A percentile compares a stretch with the other conserved stretches of the same genome.
Evolutionary conservation across 1,140 invertebrate species (phyloP).

Genomic region (Eubasilissa regina): DNA sequence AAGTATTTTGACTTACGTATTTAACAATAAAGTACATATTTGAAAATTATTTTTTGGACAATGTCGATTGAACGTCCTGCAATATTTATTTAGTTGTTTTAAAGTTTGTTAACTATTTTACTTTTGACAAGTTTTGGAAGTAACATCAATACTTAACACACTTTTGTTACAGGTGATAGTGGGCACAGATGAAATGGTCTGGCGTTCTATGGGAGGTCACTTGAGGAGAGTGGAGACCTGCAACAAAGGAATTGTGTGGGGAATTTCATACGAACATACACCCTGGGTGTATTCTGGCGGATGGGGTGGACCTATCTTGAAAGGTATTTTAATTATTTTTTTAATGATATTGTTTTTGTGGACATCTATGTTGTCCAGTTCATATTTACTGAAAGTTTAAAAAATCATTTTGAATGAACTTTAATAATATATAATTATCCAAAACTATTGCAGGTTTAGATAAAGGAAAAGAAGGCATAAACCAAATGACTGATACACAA

Average conservation of each 20-base stretch:
- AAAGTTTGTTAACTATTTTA: too few relatives aligned
- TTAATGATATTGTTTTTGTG: constrained; percentile 25
- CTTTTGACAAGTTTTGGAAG: too few relatives aligned
- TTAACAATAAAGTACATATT: too few relatives aligned
- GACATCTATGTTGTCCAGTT: too few relatives aligned
- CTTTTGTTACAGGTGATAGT: constrained; percentile 74
- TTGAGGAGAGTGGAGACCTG: constrained; percentile 84
- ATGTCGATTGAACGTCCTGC: too few relatives aligned
- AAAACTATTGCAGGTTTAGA: constrained; percentile 61
- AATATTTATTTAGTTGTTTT: too few relatives aligned
- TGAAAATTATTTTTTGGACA: too few relatives aligned
- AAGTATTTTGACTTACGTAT: constrained; percentile 59
- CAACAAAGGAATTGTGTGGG: constrained; percentile 87
- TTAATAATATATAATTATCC: neutral
- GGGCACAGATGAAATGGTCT: constrained; percentile 82
- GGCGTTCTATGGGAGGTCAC: constrained; percentile 89
- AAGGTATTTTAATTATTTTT: constrained; percentile 74
- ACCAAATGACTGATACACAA: constrained; percentile 87
- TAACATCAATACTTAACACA: neutral
- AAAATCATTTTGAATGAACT: neutral
- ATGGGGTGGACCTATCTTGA: constrained; percentile 86
- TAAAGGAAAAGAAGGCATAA: constrained; percentile 78
- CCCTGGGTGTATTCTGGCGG: constrained; percentile 90
- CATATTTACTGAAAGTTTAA: neutral
- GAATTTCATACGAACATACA: constrained; percentile 87